These are phyloP conservation scores for Neoarius graeffei DNA, from an alignment of 2,113 vertebrate species.

Conservation along the genomic window DNA sequence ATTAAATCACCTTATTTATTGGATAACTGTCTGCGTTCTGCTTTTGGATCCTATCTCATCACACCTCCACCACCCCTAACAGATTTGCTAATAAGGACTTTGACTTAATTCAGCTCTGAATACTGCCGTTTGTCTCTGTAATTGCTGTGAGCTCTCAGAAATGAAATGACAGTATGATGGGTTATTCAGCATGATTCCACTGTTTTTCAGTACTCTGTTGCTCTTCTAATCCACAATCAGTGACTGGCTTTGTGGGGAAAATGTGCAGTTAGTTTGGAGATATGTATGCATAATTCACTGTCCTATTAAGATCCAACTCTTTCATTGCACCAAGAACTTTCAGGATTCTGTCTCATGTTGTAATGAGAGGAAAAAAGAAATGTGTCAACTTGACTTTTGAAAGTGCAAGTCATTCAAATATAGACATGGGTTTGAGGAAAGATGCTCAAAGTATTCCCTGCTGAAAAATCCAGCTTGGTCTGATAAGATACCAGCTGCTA, in stretches of 20 bases:
- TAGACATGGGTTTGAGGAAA: neutral
- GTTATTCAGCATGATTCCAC: slow-evolving; percentile 26
- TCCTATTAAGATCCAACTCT: neutral
- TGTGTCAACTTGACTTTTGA: neutral
- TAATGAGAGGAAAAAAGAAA: neutral
- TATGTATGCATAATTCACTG: slow-evolving; percentile 19
- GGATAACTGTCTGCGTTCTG: no score
- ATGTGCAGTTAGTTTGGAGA: slow-evolving; percentile 16
- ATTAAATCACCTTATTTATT: no score
- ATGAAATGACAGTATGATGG: slow-evolving; percentile 8
- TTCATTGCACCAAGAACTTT: neutral
- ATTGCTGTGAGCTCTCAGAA: slow-evolving; percentile 28
- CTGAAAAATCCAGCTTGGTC: neutral
- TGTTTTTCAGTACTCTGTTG: slow-evolving; percentile 15
- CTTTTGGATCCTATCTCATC: no score
- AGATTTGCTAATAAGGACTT: no score
- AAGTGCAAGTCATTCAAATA: neutral
- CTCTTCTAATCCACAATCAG: slow-evolving; percentile 27
- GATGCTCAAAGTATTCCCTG: neutral
- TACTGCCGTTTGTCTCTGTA: neutral
- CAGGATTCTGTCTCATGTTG: neutral
- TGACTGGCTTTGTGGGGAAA: slow-evolving; percentile 17
- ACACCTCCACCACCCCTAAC: no score
- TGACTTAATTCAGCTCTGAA: neutral
- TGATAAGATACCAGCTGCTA: neutral